A percentile compares a stretch with the other conserved stretches of the same genome.
These are phyloP conservation scores for Coptodon bakossiorum DNA, from an alignment of 2,113 vertebrate genomes.

Conservation along the genomic window DNA sequence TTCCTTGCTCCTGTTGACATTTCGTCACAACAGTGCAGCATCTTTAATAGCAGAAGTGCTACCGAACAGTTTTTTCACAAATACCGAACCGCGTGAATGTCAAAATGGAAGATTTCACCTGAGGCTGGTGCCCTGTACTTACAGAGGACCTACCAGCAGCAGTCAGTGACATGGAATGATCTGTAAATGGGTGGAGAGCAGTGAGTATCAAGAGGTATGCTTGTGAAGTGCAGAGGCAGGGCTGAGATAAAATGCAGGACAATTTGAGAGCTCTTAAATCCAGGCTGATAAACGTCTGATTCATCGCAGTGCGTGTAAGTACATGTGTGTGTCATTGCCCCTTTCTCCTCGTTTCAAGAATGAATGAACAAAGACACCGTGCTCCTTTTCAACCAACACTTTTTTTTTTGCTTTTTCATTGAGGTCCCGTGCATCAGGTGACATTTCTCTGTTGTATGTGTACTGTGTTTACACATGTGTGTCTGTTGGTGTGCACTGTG, in stretches of 20 bases:
- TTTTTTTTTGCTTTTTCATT: background rate
- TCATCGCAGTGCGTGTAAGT: background rate
- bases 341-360: background rate
- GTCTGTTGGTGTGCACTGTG: background rate
- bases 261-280: background rate
- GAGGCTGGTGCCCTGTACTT: conserved; percentile 3
- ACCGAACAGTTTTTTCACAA: conserved; percentile 6
- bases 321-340: background rate
- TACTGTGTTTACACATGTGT: background rate
- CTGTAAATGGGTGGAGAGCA: background rate
- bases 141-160: background rate
- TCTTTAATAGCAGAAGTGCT: background rate
- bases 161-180: conserved; percentile 13
- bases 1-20: conserved; percentile 9
- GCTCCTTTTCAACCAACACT: background rate
- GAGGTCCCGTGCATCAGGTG: background rate
- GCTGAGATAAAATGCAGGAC: background rate
- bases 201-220: background rate
- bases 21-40: conserved; percentile 4
- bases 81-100: conserved; percentile 21
- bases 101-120: conserved; percentile 47
- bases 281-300: background rate
- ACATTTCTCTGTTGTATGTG: background rate
- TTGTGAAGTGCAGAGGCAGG: background rate
- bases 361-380: background rate